Percentiles rank a stretch among this genome's conserved stretches.
These are phyloP conservation scores for Yponomeuta plumbellus DNA, from an alignment of 2,888 invertebrate genomes.

Conservation along the genomic window DNA sequence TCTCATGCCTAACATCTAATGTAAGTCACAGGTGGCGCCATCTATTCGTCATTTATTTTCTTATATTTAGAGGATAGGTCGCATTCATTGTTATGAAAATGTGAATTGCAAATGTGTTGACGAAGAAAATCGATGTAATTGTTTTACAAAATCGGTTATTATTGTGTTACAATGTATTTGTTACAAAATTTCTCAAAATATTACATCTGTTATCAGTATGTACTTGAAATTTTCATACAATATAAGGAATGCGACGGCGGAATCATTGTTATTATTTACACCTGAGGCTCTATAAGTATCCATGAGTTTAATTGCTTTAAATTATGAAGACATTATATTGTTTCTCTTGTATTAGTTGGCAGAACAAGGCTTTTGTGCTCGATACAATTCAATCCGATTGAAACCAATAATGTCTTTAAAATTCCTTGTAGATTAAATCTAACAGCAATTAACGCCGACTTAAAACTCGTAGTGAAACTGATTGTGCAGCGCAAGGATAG, in stretches of 20 bases:
- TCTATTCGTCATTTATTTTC: slow-evolving; percentile 45
- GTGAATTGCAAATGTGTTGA: slow-evolving; percentile 26
- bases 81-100: slow-evolving; percentile 68
- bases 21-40: slow-evolving; percentile 52
- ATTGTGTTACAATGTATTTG: slow-evolving; percentile 9
- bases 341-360: background rate
- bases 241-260: slow-evolving; percentile 73
- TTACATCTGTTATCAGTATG: slow-evolving; percentile 17
- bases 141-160: slow-evolving; percentile 19
- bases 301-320: too few species aligned
- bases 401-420: slow-evolving; percentile 29
- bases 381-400: background rate
- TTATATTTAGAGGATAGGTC: slow-evolving; percentile 65
- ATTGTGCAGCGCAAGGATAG: slow-evolving; percentile 31
- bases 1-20: slow-evolving; percentile 38
- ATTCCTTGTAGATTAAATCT: background rate
- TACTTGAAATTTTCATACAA: slow-evolving; percentile 60
- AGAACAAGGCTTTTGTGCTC: background rate
- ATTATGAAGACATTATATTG: background rate
- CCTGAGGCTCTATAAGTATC: too few species aligned
- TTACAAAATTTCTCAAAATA: slow-evolving; percentile 14
- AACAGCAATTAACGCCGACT: background rate
- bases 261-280: slow-evolving; percentile 47
- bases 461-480: background rate
- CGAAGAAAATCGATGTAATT: slow-evolving; percentile 21